Evolutionary conservation across 2,888 invertebrate genomes (phyloP).

Genomic region (Strigamia maritima): DNA sequence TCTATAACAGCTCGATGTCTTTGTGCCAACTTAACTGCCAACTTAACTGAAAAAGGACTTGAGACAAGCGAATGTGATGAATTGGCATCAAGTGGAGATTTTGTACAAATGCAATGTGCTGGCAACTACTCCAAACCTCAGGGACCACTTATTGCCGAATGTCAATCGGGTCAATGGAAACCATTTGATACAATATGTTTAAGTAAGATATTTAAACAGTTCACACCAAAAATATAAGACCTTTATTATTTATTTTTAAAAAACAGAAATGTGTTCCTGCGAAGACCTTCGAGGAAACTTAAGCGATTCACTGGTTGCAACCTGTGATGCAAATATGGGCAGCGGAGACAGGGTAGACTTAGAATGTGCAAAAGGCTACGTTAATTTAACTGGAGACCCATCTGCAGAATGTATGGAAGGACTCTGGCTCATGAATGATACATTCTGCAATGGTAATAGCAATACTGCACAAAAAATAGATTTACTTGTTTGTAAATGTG

Average conservation of each 20-base stretch:
- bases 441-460: not conserved
- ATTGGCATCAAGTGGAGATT: conserved; percentile 10
- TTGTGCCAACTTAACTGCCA: not conserved
- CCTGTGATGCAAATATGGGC: not conserved
- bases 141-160: not conserved
- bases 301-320: not conserved
- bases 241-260: not conserved
- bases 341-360: too few species aligned
- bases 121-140: not conserved
- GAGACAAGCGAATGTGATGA: not conserved
- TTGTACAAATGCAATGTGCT: not conserved
- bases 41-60: not conserved
- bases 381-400: not conserved
- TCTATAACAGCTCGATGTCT: not conserved
- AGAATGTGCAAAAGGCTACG: too few species aligned
- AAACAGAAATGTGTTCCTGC: conserved; percentile 3
- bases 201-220: not conserved
- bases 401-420: not conserved
- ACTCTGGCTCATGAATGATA: not conserved
- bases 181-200: not conserved
- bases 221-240: not conserved
- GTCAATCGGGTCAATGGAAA: not conserved
- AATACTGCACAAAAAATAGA: not conserved
- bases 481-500: not conserved
- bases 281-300: not conserved